phyloP scores from a whole-genome alignment of 1,140 invertebrate species.

The Ceratitis capitata region DNA sequence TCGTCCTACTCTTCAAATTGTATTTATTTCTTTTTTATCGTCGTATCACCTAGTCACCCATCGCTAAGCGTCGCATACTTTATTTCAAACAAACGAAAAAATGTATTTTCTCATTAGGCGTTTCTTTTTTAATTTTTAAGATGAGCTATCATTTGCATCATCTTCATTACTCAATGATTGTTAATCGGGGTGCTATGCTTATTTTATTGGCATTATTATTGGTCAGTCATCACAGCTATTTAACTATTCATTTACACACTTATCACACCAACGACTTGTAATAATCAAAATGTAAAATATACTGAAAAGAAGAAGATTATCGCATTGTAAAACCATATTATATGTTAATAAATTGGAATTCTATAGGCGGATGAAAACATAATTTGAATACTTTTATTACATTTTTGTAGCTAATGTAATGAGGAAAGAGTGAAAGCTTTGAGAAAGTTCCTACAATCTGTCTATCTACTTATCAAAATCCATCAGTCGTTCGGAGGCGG shows the following conservation, averaged over 20 bases:
- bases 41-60: neutral
- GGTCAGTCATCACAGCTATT: neutral
- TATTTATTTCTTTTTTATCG: neutral
- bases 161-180: no score
- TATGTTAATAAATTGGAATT: neutral
- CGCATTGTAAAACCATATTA: neutral
- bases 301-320: neutral
- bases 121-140: neutral
- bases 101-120: neutral
- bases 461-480: no score
- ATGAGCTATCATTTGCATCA: neutral
- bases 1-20: neutral
- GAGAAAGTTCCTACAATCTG: no score
- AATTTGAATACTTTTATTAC: no score
- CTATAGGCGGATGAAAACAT: neutral
- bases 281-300: neutral
- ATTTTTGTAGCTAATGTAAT: neutral
- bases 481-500: no score
- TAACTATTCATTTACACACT: neutral
- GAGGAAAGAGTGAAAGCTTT: neutral
- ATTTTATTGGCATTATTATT: neutral
- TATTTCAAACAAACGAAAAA: neutral
- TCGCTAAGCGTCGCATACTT: neutral
- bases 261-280: neutral
- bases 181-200: no score